Evolutionary conservation across 2,113 vertebrate genomes (phyloP).

Genomic region (Etheostoma cragini): DNA sequence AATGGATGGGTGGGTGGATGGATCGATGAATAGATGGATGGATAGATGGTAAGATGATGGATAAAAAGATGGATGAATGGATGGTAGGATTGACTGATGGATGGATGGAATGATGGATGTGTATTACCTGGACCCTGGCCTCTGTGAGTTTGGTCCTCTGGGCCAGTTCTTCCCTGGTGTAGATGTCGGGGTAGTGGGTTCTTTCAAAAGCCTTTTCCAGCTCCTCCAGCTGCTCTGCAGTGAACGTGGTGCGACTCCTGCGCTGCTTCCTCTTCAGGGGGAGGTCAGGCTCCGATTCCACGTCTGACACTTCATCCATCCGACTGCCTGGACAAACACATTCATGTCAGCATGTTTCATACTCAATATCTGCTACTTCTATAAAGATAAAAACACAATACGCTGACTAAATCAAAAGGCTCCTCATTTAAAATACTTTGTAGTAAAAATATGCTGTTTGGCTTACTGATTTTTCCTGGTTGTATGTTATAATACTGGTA

Average conservation of each 20-base stretch:
- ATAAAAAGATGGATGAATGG: too few species aligned
- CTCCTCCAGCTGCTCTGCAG: slow-evolving; percentile 96
- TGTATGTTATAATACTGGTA: neutral
- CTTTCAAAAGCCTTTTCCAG: slow-evolving; percentile 97
- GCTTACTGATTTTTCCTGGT: neutral
- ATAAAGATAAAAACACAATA: neutral
- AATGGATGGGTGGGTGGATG: too few species aligned
- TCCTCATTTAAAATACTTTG: neutral
- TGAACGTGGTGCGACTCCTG: slow-evolving; percentile 95
- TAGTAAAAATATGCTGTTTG: neutral
- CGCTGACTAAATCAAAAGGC: neutral
- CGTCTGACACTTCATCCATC: slow-evolving; percentile 93
- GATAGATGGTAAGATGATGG: neutral
- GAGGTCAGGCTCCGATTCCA: slow-evolving; percentile 96
- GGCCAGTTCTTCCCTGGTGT: slow-evolving; percentile 95
- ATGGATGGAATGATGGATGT: neutral
- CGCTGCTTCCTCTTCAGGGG: slow-evolving; percentile 97
- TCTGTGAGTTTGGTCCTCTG: slow-evolving; percentile 97
- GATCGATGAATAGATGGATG: neutral
- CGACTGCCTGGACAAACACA: slow-evolving; percentile 85
- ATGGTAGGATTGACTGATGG: too few species aligned
- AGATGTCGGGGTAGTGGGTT: slow-evolving; percentile 98
- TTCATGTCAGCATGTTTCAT: neutral
- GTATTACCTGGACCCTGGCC: slow-evolving; percentile 92
- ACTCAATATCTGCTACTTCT: neutral